Percentiles rank a stretch among this genome's conserved stretches.
Evolutionary conservation across 2,888 invertebrate genomes (phyloP).

Genomic region (Atrina japonica): DNA sequence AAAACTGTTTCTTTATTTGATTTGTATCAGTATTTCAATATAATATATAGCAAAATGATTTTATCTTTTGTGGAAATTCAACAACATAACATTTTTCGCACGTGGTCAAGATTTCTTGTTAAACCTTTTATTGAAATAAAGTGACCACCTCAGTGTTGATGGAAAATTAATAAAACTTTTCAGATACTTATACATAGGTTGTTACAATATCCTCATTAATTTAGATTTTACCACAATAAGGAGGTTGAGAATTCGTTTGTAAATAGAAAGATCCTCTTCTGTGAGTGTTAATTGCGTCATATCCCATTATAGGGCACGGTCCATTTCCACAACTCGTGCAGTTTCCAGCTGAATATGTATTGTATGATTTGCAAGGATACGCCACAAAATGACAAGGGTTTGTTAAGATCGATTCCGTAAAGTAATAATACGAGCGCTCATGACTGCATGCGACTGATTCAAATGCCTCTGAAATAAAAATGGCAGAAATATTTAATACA

Average conservation of each 20-base stretch:
- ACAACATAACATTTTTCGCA: too few relatives aligned
- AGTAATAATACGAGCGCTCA: slow-evolving; percentile 54
- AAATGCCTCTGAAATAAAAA: slow-evolving; percentile 53
- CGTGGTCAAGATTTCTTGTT: too few relatives aligned
- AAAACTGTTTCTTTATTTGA: too few relatives aligned
- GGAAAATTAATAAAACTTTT: too few relatives aligned
- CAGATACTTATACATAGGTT: too few relatives aligned
- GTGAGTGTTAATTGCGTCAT: slow-evolving; percentile 42
- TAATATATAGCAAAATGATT: too few relatives aligned
- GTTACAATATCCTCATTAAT: too few relatives aligned
- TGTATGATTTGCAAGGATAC: slow-evolving; percentile 49
- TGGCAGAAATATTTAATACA: background rate
- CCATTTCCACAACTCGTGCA: slow-evolving; percentile 44
- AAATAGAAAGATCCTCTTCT: slow-evolving; percentile 52
- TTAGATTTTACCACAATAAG: slow-evolving; percentile 57
- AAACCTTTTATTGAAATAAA: too few relatives aligned
- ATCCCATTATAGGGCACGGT: slow-evolving; percentile 54
- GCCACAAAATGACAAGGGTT: slow-evolving; percentile 48
- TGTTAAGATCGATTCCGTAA: slow-evolving; percentile 50
- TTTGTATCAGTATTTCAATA: too few relatives aligned
- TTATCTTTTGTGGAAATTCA: too few relatives aligned
- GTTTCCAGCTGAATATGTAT: slow-evolving; percentile 38
- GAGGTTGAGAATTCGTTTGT: slow-evolving; percentile 44
- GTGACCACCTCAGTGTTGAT: too few relatives aligned
- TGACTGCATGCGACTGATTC: slow-evolving; percentile 57